These are phyloP conservation scores for Mobula birostris DNA, from an alignment of 2,113 vertebrate genomes.

Conservation along the genomic window DNA sequence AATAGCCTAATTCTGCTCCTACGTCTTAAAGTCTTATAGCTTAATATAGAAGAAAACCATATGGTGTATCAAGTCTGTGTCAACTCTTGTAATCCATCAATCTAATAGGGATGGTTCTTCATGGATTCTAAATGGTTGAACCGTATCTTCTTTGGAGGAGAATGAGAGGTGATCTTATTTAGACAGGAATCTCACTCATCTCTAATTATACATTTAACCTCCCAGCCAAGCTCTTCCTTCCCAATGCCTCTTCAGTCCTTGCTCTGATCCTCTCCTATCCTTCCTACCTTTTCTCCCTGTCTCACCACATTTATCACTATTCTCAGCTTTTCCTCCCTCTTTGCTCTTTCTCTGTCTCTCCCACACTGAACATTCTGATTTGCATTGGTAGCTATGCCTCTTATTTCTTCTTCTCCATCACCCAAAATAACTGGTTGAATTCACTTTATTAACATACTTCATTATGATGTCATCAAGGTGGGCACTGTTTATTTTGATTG, in stretches of 20 bases:
- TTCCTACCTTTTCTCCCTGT: background rate
- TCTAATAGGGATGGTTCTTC: too few relatives aligned
- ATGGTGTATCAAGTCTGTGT: background rate
- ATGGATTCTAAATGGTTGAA: too few relatives aligned
- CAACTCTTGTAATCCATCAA: background rate
- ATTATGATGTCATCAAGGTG: slow-evolving; percentile 15
- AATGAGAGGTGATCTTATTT: too few relatives aligned
- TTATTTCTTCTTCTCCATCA: background rate
- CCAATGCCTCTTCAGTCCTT: too few relatives aligned
- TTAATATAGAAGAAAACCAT: background rate
- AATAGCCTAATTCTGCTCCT: too few relatives aligned
- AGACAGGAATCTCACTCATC: background rate
- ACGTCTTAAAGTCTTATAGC: too few relatives aligned
- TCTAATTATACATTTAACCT: too few relatives aligned
- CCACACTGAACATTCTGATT: background rate
- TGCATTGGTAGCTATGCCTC: background rate
- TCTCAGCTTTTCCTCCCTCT: background rate
- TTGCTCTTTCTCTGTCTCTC: background rate
- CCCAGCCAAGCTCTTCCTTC: background rate
- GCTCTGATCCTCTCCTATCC: background rate
- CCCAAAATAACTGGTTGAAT: background rate
- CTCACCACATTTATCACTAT: background rate
- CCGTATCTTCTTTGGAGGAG: too few relatives aligned
- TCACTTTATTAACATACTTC: background rate
- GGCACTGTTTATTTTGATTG: background rate